Evolutionary conservation across 2,888 invertebrate genomes (phyloP), one percentile per base, ranked within the genome.

Genomic region (Drosophila rubida): DNA sequence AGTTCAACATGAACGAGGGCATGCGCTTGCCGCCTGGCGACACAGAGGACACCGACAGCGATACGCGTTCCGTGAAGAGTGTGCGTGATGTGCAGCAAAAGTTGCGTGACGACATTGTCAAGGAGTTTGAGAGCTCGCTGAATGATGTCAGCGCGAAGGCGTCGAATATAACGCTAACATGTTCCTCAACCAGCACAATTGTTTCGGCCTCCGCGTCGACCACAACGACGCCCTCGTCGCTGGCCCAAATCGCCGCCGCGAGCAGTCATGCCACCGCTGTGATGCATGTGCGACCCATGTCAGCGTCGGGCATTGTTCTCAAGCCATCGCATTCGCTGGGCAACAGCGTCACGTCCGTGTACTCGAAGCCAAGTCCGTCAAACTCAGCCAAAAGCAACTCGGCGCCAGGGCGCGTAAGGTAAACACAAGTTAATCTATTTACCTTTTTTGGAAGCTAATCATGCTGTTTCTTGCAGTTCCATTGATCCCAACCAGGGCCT

Each of bases 61-160:
- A 90, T 61, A 90, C 91, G 27, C 84, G 88, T 11, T 91, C 91
- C 0, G 87, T 92, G 30, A 87, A 90, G 27, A 91, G 91, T 54
- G 84, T 85, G 11, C 82, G 84, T 1, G 91, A 91, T 78, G 90
- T 90, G 45, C 91, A 92, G 59, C 91, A 91, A 25, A 89, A 90
- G 69, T 50, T 91, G 13, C 89, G 90, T 7, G 90, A 92, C 46
- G 91, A 92, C 62, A 80, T 91, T 49, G 92, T 90, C 14, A 90
- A 91, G 89, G 97, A 97, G 92, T 95, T 97, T 86, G 97, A 97
- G 90, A 95, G 96, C 91, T 96, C 96, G 23, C 90, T 91, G 64
- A 94, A 97, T 57, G 94, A 95, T 64, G 91, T 87, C 9, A 89
- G 87, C 54, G 64, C 23, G 25, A 72, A 54, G 22, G 62, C 69